Percentiles rank a stretch among this genome's conserved stretches.
Evolutionary conservation across 2,797 vertebrate species (phyloP).

Genomic region (Hipposideros larvatus): DNA sequence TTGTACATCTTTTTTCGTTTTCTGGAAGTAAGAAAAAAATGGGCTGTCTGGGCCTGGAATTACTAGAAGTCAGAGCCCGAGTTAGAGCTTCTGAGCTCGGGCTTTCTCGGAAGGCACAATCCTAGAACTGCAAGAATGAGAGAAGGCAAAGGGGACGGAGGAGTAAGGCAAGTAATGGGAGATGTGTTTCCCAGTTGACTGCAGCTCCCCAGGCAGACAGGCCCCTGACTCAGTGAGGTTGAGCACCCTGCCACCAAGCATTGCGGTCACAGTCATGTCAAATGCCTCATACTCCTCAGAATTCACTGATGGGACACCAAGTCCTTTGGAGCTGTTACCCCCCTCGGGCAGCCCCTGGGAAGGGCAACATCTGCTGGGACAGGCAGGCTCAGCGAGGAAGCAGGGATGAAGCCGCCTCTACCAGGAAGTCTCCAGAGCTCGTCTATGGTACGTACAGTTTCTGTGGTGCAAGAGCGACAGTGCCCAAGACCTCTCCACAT

Average conservation of each 20-base stretch:
- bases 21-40: background rate
- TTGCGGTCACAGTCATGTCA: background rate
- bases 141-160: background rate
- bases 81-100: background rate
- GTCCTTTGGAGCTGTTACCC: too few relatives aligned
- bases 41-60: background rate
- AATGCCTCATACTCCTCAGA: background rate
- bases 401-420: background rate
- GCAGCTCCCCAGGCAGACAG: background rate
- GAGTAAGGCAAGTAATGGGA: background rate
- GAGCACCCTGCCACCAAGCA: fast-evolving
- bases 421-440: background rate
- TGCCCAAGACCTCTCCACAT: background rate
- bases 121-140: background rate
- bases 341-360: background rate
- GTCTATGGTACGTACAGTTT: too few relatives aligned
- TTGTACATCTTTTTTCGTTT: background rate
- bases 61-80: background rate
- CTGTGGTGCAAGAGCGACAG: background rate
- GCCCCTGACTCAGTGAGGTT: fast-evolving
- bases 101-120: background rate
- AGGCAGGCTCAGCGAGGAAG: background rate
- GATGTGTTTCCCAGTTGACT: background rate
- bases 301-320: too few relatives aligned
- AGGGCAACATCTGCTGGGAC: background rate